Percentiles rank a stretch among this genome's conserved stretches.
These are phyloP conservation scores for Neotragus moschatus DNA, from an alignment of 2,113 vertebrate species.

Conservation along the genomic window DNA sequence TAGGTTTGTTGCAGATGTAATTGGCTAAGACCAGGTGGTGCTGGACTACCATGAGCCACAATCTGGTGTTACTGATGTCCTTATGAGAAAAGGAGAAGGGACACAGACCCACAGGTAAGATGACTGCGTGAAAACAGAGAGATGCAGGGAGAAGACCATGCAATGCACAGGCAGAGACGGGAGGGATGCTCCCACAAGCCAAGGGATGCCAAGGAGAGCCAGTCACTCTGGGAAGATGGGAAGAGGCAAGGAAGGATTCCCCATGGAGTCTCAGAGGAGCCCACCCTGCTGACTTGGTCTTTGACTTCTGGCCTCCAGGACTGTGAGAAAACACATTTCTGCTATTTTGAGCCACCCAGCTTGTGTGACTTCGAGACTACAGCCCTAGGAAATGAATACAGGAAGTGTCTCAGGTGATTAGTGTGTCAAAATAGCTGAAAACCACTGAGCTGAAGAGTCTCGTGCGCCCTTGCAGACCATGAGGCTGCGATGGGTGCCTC, in stretches of 20 bases:
- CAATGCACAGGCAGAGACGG: fast-evolving
- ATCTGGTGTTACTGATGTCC: neutral
- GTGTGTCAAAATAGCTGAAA: neutral
- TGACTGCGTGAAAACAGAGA: neutral
- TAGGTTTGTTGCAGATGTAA: neutral
- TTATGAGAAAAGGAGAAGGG: neutral
- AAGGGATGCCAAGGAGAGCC: neutral
- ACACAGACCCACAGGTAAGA: neutral
- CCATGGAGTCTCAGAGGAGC: no score
- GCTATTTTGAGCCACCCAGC: neutral
- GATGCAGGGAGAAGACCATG: neutral
- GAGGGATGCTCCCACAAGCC: no score
- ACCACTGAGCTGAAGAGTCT: neutral
- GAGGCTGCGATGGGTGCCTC: neutral
- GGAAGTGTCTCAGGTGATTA: neutral
- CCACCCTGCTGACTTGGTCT: neutral
- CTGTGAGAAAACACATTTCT: neutral
- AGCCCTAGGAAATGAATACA: neutral
- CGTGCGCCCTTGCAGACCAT: fast-evolving
- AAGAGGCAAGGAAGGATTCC: neutral
- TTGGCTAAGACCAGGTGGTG: neutral
- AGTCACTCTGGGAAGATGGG: neutral
- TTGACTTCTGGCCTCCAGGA: neutral
- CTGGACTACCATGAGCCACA: no score
- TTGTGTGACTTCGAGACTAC: fast-evolving